Base-by-base conservation (phyloP, 2,888 invertebrate genomes). In the Drosophila longiperda region DNA sequence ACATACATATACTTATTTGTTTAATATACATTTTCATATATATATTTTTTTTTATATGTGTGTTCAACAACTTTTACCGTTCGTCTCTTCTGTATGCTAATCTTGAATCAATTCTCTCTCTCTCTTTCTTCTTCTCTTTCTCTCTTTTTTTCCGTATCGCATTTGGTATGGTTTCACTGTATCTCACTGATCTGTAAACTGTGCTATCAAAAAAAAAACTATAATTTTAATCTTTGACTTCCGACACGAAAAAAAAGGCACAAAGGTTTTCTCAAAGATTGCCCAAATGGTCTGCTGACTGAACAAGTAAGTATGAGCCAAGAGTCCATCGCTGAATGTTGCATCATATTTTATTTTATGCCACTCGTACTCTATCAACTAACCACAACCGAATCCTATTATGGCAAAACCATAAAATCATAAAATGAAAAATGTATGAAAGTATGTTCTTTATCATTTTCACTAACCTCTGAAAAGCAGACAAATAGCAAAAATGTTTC, bases 191-290 rank as follows among this genome's bases (percentile, higher is more conserved):
- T 66, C 70, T 69, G 40, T 62, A 34, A 75, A 64, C 65, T 72
- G 71, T 60, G 54, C 52, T 65, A 62, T 67, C 54, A 54, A 40
- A 71, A 42, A 26, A 48, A 52, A 49, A 50, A 42, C 62, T 68
- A 50, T 53, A 70, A 62, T 71, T 68, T 65, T 70, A 40, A 83
- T 68, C 73, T 87, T 52, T 75, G 61, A 68, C 38, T 49, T 73
- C 66, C 75, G 73, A 72, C 90, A 90, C 55, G 62, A 64, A 40
- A 94, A 26, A 94, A 58, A 94, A 97, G 98, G 98, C 98, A 98
- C 95, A 98, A 98, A 95, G 98, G 98, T 92, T 98, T 98, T 93
- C 95, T 98, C 84, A 98, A 98, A 94, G 98, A 98, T 94, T 98
- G 98, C 94, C 98, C 98, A 68, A 98, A 98, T 93, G 98, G 98